Base-by-base conservation (phyloP, 2,888 invertebrate species). In the Tholera decimalis region DNA sequence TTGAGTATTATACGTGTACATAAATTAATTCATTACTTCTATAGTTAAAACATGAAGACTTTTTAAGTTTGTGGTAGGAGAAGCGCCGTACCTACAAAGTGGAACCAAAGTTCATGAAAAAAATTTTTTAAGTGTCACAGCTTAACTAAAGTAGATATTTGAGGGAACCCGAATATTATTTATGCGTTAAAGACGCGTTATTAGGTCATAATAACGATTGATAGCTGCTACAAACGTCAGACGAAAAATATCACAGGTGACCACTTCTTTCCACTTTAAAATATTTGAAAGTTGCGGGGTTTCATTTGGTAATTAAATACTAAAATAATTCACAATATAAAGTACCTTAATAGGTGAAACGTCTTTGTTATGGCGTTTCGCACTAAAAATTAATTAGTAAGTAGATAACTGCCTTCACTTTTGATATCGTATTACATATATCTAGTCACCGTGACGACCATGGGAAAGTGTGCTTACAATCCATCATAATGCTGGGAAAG, bases 401-500 rank as follows among this genome's bases (percentile, higher is more conserved):
- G 56, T 61, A 59, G 53, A 46, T 59, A 47, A 55, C 51, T 50
- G 9, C 39, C 64, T 59, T 67, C 57, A 65, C 59, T 59, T 66
- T 55, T 41, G 57, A n/a, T 64, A 69, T 74, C 60, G 33, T 22
- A 43, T 75, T 67, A 59, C 58, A 39, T 54, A 0, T 9, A 47
- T 20, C 8, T 28, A 46, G 49, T 15, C n/a, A 51, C 54, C 28
- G 75, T 57, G 63, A 47, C 59, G 53, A 43, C 39, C 61, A 53
- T 77, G 70, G 60, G 76, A 71, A 76, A 70, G 59, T 64, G 60
- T 65, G 59, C n/a, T 50, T 15, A 55, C 28, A 24, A 59, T 58
- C 44, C 50, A 39, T 63, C 22, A 60, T 55, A 76, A 80, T 68
- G 13, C 51, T 77, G 80, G 37, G 80, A 82, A 79, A 44, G 0